These are phyloP conservation scores for Lophotis ruficrista DNA, from an alignment of 2,113 vertebrate genomes.

Conservation along the genomic window DNA sequence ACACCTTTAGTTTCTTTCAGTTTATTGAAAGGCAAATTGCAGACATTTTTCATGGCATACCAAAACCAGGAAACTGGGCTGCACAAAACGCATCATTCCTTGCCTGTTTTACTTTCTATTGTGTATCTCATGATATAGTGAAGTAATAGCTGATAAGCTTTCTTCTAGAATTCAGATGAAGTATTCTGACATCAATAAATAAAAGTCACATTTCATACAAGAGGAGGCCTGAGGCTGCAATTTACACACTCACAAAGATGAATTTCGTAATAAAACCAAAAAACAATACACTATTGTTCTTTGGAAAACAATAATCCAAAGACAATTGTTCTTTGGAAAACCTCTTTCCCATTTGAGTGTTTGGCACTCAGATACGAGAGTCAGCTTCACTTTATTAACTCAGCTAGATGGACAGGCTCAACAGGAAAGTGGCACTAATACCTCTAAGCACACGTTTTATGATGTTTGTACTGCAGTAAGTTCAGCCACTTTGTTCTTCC, in stretches of 20 bases:
- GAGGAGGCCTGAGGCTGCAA: background rate
- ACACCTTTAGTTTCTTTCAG: background rate
- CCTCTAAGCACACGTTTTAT: background rate
- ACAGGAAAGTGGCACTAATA: background rate
- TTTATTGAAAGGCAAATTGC: background rate
- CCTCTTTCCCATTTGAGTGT: background rate
- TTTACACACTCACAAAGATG: background rate
- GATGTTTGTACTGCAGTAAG: background rate
- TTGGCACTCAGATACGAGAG: background rate
- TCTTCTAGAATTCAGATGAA: background rate
- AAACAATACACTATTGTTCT: background rate
- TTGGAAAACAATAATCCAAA: background rate
- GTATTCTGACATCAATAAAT: background rate
- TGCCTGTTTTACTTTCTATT: background rate
- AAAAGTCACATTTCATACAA: background rate
- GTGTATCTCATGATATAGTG: background rate
- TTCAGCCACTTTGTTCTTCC: background rate
- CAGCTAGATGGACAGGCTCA: background rate
- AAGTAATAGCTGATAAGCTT: background rate
- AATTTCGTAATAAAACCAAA: background rate
- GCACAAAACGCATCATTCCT: background rate
- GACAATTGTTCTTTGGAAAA: background rate
- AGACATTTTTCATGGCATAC: background rate
- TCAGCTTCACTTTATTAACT: background rate
- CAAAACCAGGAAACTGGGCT: background rate